These are phyloP conservation scores for Sebastes umbrosus DNA, from an alignment of 2,797 vertebrate species.

Conservation along the genomic window DNA sequence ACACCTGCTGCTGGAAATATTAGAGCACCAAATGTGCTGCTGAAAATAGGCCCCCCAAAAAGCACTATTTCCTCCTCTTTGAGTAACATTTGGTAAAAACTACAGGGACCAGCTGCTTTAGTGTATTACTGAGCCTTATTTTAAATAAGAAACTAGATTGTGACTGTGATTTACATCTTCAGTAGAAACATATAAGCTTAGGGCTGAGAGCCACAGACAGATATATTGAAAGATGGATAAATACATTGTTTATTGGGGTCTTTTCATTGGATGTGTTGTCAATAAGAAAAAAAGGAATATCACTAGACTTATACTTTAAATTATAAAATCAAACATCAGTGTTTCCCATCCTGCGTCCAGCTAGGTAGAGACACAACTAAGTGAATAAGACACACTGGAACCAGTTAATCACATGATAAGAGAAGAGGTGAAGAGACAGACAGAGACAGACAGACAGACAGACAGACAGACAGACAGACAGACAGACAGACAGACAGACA, in stretches of 20 bases:
- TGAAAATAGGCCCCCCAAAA: neutral
- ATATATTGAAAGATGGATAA: neutral
- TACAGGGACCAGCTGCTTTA: neutral
- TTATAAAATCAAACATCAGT: neutral
- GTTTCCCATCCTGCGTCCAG: slow-evolving; percentile 35
- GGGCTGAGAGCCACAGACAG: neutral
- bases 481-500: slow-evolving; percentile 35
- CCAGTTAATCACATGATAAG: slow-evolving; percentile 14
- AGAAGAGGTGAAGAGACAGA: slow-evolving; percentile 26
- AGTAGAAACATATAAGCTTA: neutral
- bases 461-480: slow-evolving; percentile 41
- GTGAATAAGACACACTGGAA: neutral
- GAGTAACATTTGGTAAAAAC: neutral
- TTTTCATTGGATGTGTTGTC: neutral
- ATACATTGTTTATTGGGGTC: neutral
- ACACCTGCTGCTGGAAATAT: neutral
- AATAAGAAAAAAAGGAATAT: neutral
- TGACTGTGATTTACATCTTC: neutral
- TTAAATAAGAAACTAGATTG: neutral
- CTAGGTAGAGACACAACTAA: slow-evolving; percentile 14
- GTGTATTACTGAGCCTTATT: neutral
- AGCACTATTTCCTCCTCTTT: neutral
- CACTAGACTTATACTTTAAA: neutral
- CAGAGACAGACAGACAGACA: slow-evolving; percentile 26
- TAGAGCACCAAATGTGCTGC: neutral